Conservation (phyloP, 1,140 invertebrate genomes). For the Temnothorax nylanderi region DNA sequence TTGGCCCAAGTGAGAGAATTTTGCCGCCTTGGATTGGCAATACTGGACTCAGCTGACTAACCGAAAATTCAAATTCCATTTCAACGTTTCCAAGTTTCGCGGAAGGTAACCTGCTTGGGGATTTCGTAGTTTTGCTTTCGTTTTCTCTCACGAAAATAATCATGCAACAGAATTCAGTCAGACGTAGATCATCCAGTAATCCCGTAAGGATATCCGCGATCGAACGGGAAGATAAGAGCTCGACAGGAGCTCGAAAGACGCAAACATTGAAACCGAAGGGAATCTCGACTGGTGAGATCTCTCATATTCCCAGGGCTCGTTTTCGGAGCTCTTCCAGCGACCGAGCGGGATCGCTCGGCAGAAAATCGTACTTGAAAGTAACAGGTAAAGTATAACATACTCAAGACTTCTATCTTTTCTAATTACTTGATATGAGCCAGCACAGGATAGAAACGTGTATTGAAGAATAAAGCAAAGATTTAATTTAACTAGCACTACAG, state of each 20-base stretch:
- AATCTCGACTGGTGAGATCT: constrained; percentile 54
- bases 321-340: constrained; percentile 75
- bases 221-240: constrained; percentile 73
- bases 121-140: not conserved
- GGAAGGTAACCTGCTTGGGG: not conserved
- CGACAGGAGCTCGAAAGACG: constrained; percentile 41
- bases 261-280: constrained; percentile 62
- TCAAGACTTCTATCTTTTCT: not conserved
- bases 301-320: constrained; percentile 77
- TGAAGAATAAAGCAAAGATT: not conserved
- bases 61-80: not conserved
- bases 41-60: not conserved
- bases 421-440: not conserved
- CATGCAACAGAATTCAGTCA: constrained; percentile 70
- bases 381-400: constrained; percentile 49
- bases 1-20: not conserved
- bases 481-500: no score
- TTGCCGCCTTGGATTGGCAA: not conserved
- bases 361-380: constrained; percentile 67
- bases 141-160: not conserved
- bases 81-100: no score
- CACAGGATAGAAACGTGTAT: not conserved
- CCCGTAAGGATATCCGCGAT: constrained; percentile 70
- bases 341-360: constrained; percentile 60
- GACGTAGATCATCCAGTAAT: constrained; percentile 75